A percentile compares a stretch with the other conserved stretches of the same genome.
Evolutionary conservation across 2,113 vertebrate genomes (phyloP).

Genomic region (Pterophyllum scalare): DNA sequence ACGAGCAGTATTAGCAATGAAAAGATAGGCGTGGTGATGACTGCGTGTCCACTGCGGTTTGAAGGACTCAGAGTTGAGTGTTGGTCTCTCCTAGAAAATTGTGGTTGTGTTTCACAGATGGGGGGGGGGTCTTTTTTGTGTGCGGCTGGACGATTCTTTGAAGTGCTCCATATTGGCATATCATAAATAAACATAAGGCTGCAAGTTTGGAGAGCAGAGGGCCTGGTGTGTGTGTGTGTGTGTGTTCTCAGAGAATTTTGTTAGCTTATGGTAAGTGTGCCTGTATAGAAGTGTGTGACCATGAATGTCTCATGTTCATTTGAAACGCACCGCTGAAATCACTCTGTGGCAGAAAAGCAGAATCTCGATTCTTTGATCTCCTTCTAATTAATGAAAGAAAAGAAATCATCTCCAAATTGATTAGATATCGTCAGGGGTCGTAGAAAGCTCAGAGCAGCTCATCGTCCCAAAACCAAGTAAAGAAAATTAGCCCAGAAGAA

Average conservation of each 20-base stretch:
- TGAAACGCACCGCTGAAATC: constrained; percentile 26
- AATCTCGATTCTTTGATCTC: constrained; percentile 49
- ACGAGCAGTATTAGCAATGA: neutral
- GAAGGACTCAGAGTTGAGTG: neutral
- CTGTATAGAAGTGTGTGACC: constrained; percentile 8
- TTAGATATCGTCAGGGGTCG: constrained; percentile 37
- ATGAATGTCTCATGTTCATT: constrained; percentile 35
- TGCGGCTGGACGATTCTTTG: constrained; percentile 63
- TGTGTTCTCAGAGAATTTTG: neutral
- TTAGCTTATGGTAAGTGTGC: constrained; percentile 10
- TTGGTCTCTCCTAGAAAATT: constrained; percentile 3
- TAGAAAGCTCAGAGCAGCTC: constrained; percentile 14
- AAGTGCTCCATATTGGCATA: constrained; percentile 62
- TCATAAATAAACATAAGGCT: constrained; percentile 70
- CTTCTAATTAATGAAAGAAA: constrained; percentile 41
- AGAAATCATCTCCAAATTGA: constrained; percentile 32
- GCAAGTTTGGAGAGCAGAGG: constrained; percentile 43
- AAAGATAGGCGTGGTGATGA: neutral
- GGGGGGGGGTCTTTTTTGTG: neutral
- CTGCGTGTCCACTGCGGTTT: neutral
- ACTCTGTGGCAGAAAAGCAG: neutral
- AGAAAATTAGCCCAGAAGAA: neutral
- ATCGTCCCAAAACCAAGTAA: constrained; percentile 11
- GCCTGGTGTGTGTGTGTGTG: neutral
- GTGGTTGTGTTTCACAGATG: constrained; percentile 18